Evolutionary conservation across 2,888 invertebrate species (phyloP).

Genomic region (Limenitis camilla): DNA sequence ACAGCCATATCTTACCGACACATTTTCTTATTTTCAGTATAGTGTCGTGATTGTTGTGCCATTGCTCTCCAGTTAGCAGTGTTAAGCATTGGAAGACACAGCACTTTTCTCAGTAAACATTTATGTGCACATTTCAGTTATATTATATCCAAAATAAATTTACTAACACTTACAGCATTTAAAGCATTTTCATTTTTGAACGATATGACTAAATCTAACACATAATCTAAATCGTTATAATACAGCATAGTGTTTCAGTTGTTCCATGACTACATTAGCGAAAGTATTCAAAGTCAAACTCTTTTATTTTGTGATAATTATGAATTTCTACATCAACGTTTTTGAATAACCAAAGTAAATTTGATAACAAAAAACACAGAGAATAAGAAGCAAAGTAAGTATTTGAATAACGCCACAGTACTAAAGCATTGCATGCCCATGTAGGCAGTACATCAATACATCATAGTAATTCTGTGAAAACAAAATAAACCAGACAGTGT

Average conservation of each 20-base stretch:
- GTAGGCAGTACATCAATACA: conserved; percentile 54
- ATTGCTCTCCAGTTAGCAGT: not conserved
- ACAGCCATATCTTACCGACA: conserved; percentile 11
- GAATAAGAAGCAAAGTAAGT: conserved; percentile 56
- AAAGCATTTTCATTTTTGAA: conserved; percentile 24
- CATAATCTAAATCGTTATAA: conserved; percentile 34
- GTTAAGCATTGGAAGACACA: conserved; percentile 16
- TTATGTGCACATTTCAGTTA: conserved; percentile 18
- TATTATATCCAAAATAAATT: conserved; percentile 4
- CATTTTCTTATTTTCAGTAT: conserved; percentile 1
- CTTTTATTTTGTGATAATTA: conserved; percentile 64
- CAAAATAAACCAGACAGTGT: conserved; percentile 34
- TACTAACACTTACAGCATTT: conserved; percentile 25
- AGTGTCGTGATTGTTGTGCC: conserved; percentile 3
- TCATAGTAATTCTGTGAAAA: conserved; percentile 35
- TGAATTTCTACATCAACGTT: conserved; percentile 52
- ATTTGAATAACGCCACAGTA: conserved; percentile 63
- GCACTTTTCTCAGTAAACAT: conserved; percentile 24
- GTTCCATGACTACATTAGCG: conserved; percentile 47
- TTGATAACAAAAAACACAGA: conserved; percentile 54
- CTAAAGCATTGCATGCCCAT: conserved; percentile 67
- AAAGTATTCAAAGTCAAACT: conserved; percentile 72
- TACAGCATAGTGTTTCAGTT: conserved; percentile 43
- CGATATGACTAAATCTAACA: conserved; percentile 42
- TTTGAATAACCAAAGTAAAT: conserved; percentile 42